Conservation (phyloP, 1,140 invertebrate species). For the Aphaenogaster rudis region DNA sequence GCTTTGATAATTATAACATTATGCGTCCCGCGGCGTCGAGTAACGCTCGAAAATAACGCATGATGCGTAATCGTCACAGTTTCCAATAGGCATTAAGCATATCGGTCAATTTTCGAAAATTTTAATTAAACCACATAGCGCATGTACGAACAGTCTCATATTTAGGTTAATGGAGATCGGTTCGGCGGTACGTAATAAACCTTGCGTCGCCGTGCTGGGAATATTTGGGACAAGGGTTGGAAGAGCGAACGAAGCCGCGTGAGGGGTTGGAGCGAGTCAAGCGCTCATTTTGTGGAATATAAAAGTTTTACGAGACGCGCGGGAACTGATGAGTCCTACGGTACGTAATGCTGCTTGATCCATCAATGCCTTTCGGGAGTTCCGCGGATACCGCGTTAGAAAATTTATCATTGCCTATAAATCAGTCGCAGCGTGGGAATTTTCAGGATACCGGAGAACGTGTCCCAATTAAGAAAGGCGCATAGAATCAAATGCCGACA, state of each 20-base stretch:
- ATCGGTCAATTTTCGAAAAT: slow-evolving; percentile 53
- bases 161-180: slow-evolving; percentile 33
- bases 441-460: slow-evolving; percentile 22
- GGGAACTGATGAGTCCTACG: slow-evolving; percentile 70
- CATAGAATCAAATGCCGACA: background rate
- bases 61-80: slow-evolving; percentile 13
- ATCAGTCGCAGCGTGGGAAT: slow-evolving; percentile 69
- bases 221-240: slow-evolving; percentile 48
- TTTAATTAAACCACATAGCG: slow-evolving; percentile 58
- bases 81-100: slow-evolving; percentile 48
- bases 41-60: slow-evolving; percentile 56
- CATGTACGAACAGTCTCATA: background rate
- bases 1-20: slow-evolving; percentile 66
- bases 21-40: background rate
- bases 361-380: slow-evolving; percentile 78
- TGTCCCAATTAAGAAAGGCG: slow-evolving; percentile 40
- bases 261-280: slow-evolving; percentile 43
- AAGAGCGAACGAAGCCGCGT: background rate
- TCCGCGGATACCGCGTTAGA: slow-evolving; percentile 50
- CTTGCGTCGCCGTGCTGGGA: slow-evolving; percentile 54
- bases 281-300: slow-evolving; percentile 75
- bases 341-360: slow-evolving; percentile 78
- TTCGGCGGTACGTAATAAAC: slow-evolving; percentile 64
- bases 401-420: slow-evolving; percentile 80
- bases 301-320: slow-evolving; percentile 78